These are phyloP conservation scores for Ahaetulla prasina DNA, from an alignment of 2,113 vertebrate species.

Conservation along the genomic window DNA sequence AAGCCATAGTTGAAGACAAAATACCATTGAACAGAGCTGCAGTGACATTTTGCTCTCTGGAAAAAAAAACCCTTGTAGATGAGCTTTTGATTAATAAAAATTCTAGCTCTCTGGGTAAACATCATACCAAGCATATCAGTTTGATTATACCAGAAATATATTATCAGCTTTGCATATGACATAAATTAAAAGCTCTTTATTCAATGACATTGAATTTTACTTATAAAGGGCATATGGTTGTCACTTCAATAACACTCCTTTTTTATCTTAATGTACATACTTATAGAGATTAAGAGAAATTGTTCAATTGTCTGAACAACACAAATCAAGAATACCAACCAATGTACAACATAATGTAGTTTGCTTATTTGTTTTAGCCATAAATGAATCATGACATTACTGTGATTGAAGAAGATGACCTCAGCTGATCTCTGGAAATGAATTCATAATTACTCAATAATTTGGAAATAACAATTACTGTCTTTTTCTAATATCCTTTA, in stretches of 20 bases:
- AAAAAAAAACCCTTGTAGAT: not conserved
- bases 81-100: conserved; percentile 30
- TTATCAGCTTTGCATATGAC: conserved; percentile 31
- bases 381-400: conserved; percentile 35
- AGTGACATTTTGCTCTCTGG: conserved; percentile 7
- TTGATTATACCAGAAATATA: conserved; percentile 24
- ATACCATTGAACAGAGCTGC: not conserved
- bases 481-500: conserved; percentile 20
- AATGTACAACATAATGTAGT: conserved; percentile 36
- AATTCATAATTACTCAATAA: conserved; percentile 47
- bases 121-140: not conserved
- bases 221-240: conserved; percentile 34
- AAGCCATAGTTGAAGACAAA: not conserved
- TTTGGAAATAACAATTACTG: conserved; percentile 43
- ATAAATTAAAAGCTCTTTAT: conserved; percentile 40
- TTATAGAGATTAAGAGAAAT: conserved; percentile 47
- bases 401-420: conserved; percentile 37
- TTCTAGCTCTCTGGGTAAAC: conserved; percentile 18
- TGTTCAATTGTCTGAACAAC: conserved; percentile 38
- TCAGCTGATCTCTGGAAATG: conserved; percentile 52
- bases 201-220: conserved; percentile 22
- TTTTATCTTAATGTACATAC: conserved; percentile 42
- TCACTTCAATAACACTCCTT: conserved; percentile 43
- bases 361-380: conserved; percentile 39
- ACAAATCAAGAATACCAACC: conserved; percentile 29